Evolutionary conservation across 2,113 vertebrate species (phyloP).

Genomic region (Petrocephalus microphthalmus): DNA sequence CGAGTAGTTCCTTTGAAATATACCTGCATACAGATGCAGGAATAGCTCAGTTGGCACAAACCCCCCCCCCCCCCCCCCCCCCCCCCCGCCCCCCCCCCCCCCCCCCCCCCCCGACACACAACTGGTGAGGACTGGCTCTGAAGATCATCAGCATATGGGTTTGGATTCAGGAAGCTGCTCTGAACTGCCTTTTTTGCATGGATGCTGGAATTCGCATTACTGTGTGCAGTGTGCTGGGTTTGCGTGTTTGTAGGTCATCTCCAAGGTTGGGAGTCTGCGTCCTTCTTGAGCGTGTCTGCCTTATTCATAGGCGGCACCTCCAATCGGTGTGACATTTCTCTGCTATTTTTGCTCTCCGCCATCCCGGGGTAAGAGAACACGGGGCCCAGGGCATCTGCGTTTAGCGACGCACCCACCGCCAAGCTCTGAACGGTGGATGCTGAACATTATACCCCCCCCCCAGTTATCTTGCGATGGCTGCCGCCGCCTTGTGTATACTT

Average conservation of each 20-base stretch:
- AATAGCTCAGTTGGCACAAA: too few species aligned
- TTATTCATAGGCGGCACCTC: background rate
- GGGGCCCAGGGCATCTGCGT: background rate
- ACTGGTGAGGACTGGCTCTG: background rate
- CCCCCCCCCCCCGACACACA: background rate
- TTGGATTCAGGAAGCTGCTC: background rate
- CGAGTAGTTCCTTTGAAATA: too few species aligned
- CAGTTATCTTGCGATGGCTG: background rate
- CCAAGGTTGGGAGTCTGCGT: background rate
- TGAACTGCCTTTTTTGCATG: background rate
- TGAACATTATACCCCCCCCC: background rate
- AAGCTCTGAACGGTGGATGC: background rate
- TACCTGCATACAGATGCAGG: too few species aligned
- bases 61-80: too few species aligned
- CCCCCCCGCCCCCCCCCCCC: too few species aligned
- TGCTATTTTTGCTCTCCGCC: background rate
- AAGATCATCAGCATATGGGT: background rate
- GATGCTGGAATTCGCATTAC: background rate
- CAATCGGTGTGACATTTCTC: background rate
- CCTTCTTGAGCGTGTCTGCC: background rate
- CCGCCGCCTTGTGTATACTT: background rate
- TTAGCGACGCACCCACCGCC: background rate
- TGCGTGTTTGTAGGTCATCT: background rate
- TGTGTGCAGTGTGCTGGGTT: background rate
- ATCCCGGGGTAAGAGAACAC: background rate